Conservation (phyloP, 2,888 invertebrate species). For the Phortica okadai region DNA sequence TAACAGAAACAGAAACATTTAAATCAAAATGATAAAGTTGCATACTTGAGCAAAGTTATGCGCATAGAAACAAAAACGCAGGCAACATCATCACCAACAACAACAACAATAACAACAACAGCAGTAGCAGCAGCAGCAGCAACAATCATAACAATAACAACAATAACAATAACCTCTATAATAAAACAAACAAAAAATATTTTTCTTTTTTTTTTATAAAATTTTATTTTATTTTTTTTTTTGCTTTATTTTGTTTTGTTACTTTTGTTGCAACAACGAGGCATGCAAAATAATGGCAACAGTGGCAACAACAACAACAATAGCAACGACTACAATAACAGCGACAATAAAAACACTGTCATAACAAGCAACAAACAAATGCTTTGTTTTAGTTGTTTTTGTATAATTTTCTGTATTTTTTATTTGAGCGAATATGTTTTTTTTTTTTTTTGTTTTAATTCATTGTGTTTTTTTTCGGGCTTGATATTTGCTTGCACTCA, state of each 20-base stretch:
- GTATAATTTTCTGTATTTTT: neutral
- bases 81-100: constrained; percentile 41
- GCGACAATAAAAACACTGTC: constrained; percentile 44
- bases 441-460: constrained; percentile 18
- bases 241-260: constrained; percentile 25
- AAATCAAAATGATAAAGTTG: constrained; percentile 75
- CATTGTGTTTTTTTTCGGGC: constrained; percentile 16
- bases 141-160: constrained; percentile 31
- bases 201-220: constrained; percentile 26
- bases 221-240: constrained; percentile 17
- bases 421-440: neutral
- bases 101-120: constrained; percentile 19
- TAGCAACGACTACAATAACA: constrained; percentile 49
- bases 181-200: neutral
- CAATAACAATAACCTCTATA: neutral
- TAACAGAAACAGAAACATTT: constrained; percentile 62
- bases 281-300: constrained; percentile 67
- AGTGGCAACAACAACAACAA: constrained; percentile 56
- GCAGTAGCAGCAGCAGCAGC: too few relatives aligned
- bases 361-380: constrained; percentile 1
- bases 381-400: neutral
- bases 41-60: constrained; percentile 73
- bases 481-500: neutral
- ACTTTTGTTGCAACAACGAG: constrained; percentile 55
- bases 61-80: constrained; percentile 42